Evolutionary conservation across 2,888 invertebrate genomes (phyloP).

Genomic region (Aromia moschata): DNA sequence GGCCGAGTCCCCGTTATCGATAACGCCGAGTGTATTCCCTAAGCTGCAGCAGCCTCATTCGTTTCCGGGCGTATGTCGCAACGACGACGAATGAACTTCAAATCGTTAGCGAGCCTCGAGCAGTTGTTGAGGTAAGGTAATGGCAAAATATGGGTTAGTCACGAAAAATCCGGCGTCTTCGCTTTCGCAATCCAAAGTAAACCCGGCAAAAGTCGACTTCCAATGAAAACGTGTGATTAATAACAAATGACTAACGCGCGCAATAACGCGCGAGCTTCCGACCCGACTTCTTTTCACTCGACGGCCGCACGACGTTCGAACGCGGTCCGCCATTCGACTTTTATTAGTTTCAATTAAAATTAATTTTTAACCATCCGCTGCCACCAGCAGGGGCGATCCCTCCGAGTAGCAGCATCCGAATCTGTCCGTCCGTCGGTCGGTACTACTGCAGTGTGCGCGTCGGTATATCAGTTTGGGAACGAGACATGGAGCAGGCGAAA

Average conservation of each 20-base stretch:
- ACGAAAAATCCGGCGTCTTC: slow-evolving; percentile 29
- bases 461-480: too few species aligned
- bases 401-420: slow-evolving; percentile 23
- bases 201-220: slow-evolving; percentile 33
- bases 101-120: background rate
- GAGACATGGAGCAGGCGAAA: slow-evolving; percentile 44
- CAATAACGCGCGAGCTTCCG: slow-evolving; percentile 46
- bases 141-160: slow-evolving; percentile 31
- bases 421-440: slow-evolving; percentile 22
- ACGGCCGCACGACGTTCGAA: slow-evolving; percentile 31
- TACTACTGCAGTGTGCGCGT: slow-evolving; percentile 26
- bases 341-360: slow-evolving; percentile 60
- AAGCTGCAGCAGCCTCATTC: background rate
- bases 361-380: slow-evolving; percentile 62
- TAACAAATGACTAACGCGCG: slow-evolving; percentile 46
- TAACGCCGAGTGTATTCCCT: background rate
- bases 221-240: slow-evolving; percentile 45
- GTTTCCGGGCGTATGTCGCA: background rate
- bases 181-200: slow-evolving; percentile 29
- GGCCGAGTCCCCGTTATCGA: background rate
- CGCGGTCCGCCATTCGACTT: slow-evolving; percentile 38
- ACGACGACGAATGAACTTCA: background rate
- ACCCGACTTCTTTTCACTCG: slow-evolving; percentile 38
- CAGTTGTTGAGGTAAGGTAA: slow-evolving; percentile 30
- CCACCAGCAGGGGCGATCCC: slow-evolving; percentile 51